Evolutionary conservation across 2,797 vertebrate species (phyloP).

Genomic region (Pampus argenteus): DNA sequence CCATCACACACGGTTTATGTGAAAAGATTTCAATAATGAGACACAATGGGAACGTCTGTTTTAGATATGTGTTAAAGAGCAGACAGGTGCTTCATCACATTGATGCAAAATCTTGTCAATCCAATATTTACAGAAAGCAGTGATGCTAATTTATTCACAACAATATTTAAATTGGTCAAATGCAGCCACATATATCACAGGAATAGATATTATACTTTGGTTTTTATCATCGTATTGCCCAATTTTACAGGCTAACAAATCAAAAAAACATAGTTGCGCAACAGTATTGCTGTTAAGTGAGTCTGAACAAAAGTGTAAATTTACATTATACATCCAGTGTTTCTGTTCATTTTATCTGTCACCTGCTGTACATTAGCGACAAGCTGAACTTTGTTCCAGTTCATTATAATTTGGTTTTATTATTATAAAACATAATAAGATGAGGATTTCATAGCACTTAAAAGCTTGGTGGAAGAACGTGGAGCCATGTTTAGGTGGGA

Average conservation of each 20-base stretch:
- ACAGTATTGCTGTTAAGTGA: neutral
- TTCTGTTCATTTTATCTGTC: constrained; percentile 22
- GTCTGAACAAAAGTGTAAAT: constrained; percentile 9
- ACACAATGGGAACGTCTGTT: neutral
- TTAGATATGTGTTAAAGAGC: neutral
- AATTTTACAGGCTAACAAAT: neutral
- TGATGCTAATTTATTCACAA: neutral
- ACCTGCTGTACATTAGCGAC: constrained; percentile 46
- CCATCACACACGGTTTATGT: neutral
- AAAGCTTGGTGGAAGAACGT: constrained; percentile 17
- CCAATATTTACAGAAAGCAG: neutral
- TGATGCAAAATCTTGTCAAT: constrained; percentile 43
- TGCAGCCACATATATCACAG: neutral
- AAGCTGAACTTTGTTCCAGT: constrained; percentile 9
- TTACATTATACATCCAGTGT: constrained; percentile 4
- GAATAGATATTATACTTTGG: neutral
- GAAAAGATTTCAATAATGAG: neutral
- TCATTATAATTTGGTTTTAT: constrained; percentile 13
- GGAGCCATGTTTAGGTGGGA: constrained; percentile 1
- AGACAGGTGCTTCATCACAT: constrained; percentile 45
- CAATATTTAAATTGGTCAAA: neutral
- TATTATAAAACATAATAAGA: neutral
- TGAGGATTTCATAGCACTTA: constrained; percentile 18
- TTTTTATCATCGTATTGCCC: neutral
- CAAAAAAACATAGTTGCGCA: neutral